phyloP scores from a whole-genome alignment of 2,113 vertebrate species.

The Phalacrocorax aristotelis region DNA sequence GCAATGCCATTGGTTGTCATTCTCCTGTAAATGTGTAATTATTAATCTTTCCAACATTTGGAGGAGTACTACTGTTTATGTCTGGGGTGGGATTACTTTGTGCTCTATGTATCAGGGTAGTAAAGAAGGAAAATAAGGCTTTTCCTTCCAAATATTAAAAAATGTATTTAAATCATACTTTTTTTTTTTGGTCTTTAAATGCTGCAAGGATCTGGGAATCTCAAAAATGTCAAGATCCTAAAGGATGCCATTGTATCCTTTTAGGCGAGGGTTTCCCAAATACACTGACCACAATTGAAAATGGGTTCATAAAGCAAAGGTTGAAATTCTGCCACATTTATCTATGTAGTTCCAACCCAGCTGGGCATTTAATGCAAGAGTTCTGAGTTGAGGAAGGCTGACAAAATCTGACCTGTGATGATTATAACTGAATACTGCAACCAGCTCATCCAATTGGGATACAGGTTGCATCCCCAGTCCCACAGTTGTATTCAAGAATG shows the following conservation, averaged over 20 bases:
- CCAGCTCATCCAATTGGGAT: background rate
- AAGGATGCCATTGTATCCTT: background rate
- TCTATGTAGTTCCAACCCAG: background rate
- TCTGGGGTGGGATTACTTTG: background rate
- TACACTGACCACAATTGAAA: background rate
- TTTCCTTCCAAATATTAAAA: background rate
- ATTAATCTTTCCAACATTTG: background rate
- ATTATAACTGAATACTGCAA: background rate
- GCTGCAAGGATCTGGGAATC: background rate
- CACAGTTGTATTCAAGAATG: background rate
- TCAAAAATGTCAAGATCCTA: background rate
- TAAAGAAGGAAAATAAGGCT: background rate
- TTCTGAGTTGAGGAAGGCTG: background rate
- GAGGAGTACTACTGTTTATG: background rate
- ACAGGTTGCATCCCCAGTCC: background rate
- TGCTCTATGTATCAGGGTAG: background rate
- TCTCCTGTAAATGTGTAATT: background rate
- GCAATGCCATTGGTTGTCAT: background rate
- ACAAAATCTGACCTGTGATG: background rate
- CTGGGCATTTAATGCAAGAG: background rate
- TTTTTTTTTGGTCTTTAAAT: background rate
- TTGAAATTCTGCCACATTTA: background rate
- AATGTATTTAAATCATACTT: background rate
- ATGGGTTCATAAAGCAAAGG: background rate
- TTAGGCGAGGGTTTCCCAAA: background rate